Evolutionary conservation across 2,888 invertebrate genomes (phyloP), one percentile per base, ranked within the genome.

Genomic region (Ariolimax columbianus): DNA sequence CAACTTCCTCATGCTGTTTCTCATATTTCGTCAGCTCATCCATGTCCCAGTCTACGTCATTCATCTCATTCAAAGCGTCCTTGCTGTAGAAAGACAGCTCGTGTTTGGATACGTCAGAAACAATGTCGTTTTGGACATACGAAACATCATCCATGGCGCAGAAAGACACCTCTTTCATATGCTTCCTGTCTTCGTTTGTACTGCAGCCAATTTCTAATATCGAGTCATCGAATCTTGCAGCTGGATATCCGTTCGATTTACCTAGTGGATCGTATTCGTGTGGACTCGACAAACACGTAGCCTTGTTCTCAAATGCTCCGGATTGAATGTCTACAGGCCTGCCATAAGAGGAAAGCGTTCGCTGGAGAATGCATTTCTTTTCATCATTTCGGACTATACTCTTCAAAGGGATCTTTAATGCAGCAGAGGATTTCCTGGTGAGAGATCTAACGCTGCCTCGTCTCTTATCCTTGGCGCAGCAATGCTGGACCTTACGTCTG

Each of bases 401-500:
- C 33, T 66, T 72, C 75, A 84, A n/a, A 19, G 84, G 73, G 33
- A 80, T 63, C 23, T 70, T 77, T 23, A 77, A n/a, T 6, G 30
- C n/a, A 2, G 43, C 33, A 0, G 83, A 70, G 0, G 55, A 19
- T n/a, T 77, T 77, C 30, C 78, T 68, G 19, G 26, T 33, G 19
- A 77, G 26, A 14, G 78, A 84, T 66, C 86, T 87, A 17, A 88
- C 80, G 75, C 92, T 92, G 75, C 90, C 90, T 43, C 90, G 88
- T 17, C 91, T 88, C 26, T 86, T 80, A 79, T 90, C 90, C 82
- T 91, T 91, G 84, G 89, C 89, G 77, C 91, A 91, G 38, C 89
- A 88, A 47, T 89, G 89, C 72, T 91, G 89, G 33, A 90, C 68
- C 83, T 90, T 90, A 33, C 91, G 86, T 38, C 90, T 81, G 30